phyloP scores from a whole-genome alignment of 2,888 invertebrate genomes.

The Plusia festucae region DNA sequence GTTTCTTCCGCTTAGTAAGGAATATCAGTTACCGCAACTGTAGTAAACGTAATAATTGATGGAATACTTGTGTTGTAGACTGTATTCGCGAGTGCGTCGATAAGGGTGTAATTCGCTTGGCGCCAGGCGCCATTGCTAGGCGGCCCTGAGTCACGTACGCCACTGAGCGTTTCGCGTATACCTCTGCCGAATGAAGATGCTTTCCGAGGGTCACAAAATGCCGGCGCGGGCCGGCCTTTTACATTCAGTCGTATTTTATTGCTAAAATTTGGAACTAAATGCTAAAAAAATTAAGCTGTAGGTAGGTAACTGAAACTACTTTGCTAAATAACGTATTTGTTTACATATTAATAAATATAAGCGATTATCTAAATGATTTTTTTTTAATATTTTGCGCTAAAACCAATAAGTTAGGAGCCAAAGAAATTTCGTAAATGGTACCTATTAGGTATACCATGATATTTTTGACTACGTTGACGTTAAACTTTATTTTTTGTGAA shows the following conservation, averaged over 20 bases:
- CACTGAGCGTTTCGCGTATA: conserved; percentile 70
- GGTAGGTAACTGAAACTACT: conserved; percentile 21
- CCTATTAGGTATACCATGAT: too few species aligned
- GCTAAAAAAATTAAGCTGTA: conserved; percentile 53
- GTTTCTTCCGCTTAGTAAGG: conserved; percentile 26
- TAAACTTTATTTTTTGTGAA: background rate
- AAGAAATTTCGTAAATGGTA: background rate
- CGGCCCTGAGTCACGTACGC: conserved; percentile 88
- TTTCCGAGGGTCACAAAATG: conserved; percentile 30
- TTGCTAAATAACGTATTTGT: conserved; percentile 10
- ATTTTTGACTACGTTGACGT: too few species aligned
- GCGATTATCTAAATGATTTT: background rate
- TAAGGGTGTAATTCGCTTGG: conserved; percentile 87
- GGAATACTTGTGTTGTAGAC: conserved; percentile 39
- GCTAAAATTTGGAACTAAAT: conserved; percentile 72
- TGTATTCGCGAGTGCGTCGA: conserved; percentile 68
- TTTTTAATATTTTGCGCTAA: background rate
- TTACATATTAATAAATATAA: conserved; percentile 16
- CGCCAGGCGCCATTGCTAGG: conserved; percentile 86
- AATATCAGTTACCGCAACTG: conserved; percentile 27
- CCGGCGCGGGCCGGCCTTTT: conserved; percentile 33
- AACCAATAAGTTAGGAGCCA: background rate
- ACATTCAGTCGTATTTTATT: conserved; percentile 60
- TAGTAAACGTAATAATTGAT: conserved; percentile 28
- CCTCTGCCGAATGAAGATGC: conserved; percentile 71